Evolutionary conservation across 2,888 invertebrate genomes (phyloP).

Genomic region (Himalopsyche japonica): DNA sequence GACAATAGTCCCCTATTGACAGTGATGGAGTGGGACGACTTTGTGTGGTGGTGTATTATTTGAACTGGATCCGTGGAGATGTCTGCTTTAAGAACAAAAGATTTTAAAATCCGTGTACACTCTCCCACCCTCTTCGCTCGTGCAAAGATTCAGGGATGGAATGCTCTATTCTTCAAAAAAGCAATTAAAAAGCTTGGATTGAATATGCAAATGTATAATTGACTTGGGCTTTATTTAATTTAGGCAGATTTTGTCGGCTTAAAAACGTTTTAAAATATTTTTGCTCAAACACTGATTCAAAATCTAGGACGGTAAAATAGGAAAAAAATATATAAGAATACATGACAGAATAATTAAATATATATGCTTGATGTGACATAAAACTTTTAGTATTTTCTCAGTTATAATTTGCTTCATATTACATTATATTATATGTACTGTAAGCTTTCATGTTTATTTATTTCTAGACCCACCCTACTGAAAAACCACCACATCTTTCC

Average conservation of each 20-base stretch:
- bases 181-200: not conserved
- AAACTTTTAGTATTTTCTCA: too few relatives aligned
- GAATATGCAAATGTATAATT: not conserved
- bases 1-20: slow-evolving; percentile 35
- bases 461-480: too few relatives aligned
- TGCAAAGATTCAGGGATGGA: not conserved
- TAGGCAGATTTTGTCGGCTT: not conserved
- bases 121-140: not conserved
- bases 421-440: too few relatives aligned
- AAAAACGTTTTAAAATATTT: not conserved
- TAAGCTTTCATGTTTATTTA: too few relatives aligned
- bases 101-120: slow-evolving; percentile 17
- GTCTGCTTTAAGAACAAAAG: slow-evolving; percentile 33
- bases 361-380: too few relatives aligned
- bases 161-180: not conserved
- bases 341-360: too few relatives aligned
- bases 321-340: not conserved
- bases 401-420: too few relatives aligned
- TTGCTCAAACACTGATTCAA: not conserved
- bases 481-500: too few relatives aligned
- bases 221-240: not conserved
- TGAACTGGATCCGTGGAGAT: slow-evolving; percentile 28
- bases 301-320: not conserved
- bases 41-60: slow-evolving; percentile 28
- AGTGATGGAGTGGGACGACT: slow-evolving; percentile 15